Conservation (phyloP, 2,113 vertebrate genomes). For the Alces alces region DNA sequence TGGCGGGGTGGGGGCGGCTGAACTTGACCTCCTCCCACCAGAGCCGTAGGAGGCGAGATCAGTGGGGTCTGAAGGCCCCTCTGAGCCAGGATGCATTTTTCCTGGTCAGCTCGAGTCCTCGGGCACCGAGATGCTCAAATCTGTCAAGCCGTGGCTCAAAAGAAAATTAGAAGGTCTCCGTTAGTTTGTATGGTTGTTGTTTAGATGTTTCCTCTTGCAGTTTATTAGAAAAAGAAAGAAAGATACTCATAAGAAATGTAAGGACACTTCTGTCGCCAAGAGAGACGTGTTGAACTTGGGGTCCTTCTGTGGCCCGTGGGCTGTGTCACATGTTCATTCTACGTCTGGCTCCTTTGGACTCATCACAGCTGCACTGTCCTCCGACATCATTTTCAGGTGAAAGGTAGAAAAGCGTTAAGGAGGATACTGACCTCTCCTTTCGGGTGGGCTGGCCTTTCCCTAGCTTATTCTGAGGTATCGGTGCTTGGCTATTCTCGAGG, state of each 20-base stretch:
- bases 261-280: not conserved
- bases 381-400: not conserved
- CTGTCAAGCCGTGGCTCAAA: not conserved
- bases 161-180: not conserved
- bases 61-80: not conserved
- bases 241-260: not conserved
- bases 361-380: not conserved
- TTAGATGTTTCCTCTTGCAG: not conserved
- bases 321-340: not conserved
- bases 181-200: not conserved
- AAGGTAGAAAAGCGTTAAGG: not conserved
- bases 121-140: not conserved
- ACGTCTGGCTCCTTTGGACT: not conserved
- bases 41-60: accelerated
- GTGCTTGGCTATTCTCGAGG: not conserved
- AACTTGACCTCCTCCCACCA: not conserved
- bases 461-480: not conserved
- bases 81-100: accelerated
- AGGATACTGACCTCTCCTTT: not conserved
- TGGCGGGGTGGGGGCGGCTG: accelerated
- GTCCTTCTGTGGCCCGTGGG: not conserved
- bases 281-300: not conserved
- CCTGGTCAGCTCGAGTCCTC: not conserved
- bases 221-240: not conserved
- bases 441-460: not conserved